Evolutionary conservation across 2,113 vertebrate species (phyloP), one percentile per base, ranked within the genome.

Genomic region (Peromyscus maniculatus): DNA sequence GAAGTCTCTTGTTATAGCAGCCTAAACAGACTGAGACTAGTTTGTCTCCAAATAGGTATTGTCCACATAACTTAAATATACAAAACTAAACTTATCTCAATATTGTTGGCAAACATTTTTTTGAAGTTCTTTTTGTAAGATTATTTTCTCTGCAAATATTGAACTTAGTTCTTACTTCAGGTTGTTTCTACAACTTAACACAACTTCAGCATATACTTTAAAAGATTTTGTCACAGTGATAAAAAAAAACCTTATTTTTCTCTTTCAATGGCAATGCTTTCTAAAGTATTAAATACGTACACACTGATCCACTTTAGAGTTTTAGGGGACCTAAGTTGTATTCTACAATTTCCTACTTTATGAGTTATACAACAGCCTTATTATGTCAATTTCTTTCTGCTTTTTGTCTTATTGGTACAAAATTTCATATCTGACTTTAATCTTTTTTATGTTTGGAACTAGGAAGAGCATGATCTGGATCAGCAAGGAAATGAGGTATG

Each of bases 391-490:
- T 77, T 87, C 36, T 91, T 93, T 91, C 28, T 83, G 7, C 52
- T 83, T 31, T 31, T 21, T 94, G 87, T 78, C 91, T 90, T 94
- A 92, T 67, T 89, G 55, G 11, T 91, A 31, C 89, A 15, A 43
- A 79, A 46, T 89, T 92, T 90, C 67, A 64, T 57, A 95, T 43
- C 75, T 96, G 62, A 69, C 55, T 97, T 93, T 72, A 94, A 31
- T 95, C 91, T 43, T 43, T 43, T 91, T 91, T 97, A 33, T 98
- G 24, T 97, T 98, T 96, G 99, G 98, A 99, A 9, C 98, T 86
- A 99, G 98, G 99, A 99, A 62, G 99, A 99, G 0, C 98, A 97
- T 52, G 99, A 99, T 67, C 99, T 98, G 97, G 99, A 99, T 67
- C 99, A 99, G 95, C 99, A 99, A 0, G 99, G 98, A 86, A 98